phyloP scores from a whole-genome alignment of 2,888 invertebrate species.

The Heterodera filipjevi region DNA sequence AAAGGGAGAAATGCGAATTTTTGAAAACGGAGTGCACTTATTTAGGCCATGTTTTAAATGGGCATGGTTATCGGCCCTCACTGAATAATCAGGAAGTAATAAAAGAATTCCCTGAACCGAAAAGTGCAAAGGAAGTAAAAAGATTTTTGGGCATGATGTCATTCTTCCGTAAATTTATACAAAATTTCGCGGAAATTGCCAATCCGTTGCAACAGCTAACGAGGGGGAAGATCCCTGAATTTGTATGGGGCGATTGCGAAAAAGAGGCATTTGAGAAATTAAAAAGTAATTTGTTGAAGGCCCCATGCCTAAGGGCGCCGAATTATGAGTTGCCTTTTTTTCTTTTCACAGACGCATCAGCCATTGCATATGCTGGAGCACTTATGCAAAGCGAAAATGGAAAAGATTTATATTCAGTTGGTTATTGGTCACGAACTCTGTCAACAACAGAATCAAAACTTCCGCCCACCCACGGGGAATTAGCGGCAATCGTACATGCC shows the following conservation, averaged over 20 bases:
- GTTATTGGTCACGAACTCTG: not conserved
- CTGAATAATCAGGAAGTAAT: constrained; percentile 16
- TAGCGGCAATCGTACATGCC: constrained; percentile 4
- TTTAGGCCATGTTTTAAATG: constrained; percentile 21
- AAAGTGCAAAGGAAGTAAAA: constrained; percentile 36
- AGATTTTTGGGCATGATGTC: constrained; percentile 41
- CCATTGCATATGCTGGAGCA: constrained; percentile 12
- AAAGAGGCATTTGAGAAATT: constrained; percentile 39
- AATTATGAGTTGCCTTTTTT: constrained; percentile 30
- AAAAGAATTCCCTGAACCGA: constrained; percentile 25
- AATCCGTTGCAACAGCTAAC: constrained; percentile 39
- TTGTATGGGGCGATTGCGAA: constrained; percentile 39
- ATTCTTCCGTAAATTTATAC: constrained; percentile 42
- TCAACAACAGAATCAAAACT: not conserved
- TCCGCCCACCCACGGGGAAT: constrained; percentile 17
- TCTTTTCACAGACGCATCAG: constrained; percentile 27
- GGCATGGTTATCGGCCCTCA: constrained; percentile 10
- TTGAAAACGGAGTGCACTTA: constrained; percentile 5
- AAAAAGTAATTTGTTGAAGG: constrained; percentile 18
- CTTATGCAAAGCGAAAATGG: constrained; percentile 19
- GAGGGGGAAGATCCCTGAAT: constrained; percentile 15
- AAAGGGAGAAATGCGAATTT: constrained; percentile 18
- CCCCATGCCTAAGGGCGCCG: constrained; percentile 24
- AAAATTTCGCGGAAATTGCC: constrained; percentile 37
- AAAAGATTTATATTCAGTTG: not conserved